Base-by-base conservation (phyloP, 2,888 invertebrate genomes). In the Hipparchia sbordonii region DNA sequence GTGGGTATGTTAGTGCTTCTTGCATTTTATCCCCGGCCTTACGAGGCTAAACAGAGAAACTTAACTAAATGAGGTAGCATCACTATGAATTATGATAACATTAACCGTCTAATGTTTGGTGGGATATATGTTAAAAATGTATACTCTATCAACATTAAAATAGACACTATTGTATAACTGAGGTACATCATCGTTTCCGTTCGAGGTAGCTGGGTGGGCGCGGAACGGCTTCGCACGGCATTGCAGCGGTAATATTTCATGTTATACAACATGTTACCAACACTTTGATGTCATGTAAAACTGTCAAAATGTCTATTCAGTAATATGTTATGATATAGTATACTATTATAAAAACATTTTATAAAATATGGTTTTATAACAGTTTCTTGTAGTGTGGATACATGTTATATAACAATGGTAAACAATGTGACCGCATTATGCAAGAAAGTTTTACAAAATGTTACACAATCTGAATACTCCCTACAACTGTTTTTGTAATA, bases 51-150 rank as follows among this genome's bases (percentile, higher is more conserved):
- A 72, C 46, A 69, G 52, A 79, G 79, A 77, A 81, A 81, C 86
- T 87, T 86, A 85, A 82, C 89, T 89, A 91, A 86, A 88, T 93
- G 93, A 93, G 93, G 93, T 93, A 93, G 92, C 85, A 87, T 87
- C 84, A 89, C 88, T 88, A 91, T 90, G 89, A 88, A 78, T 90
- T 89, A 89, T 87, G 85, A 87, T 87, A 85, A 89, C 82, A 83
- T 87, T 88, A 89, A 82, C 83, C 80, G 85, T 83, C 87, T 91
- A 90, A 89, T 83, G 90, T 90, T 92, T 92, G 93, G 93, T 93
- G 93, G 93, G 93, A 92, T 91, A 87, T 86, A 91, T 82, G 85
- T 83, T 85, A 86, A 84, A 87, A 82, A 81, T 80, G 80, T 90
- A 88, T 88, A 89, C 77, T 80, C 77, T 86, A 86, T 86, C 81